These are phyloP conservation scores for Pseudomyrmex dendroicus DNA, from an alignment of 1,140 invertebrate species.

Conservation along the genomic window DNA sequence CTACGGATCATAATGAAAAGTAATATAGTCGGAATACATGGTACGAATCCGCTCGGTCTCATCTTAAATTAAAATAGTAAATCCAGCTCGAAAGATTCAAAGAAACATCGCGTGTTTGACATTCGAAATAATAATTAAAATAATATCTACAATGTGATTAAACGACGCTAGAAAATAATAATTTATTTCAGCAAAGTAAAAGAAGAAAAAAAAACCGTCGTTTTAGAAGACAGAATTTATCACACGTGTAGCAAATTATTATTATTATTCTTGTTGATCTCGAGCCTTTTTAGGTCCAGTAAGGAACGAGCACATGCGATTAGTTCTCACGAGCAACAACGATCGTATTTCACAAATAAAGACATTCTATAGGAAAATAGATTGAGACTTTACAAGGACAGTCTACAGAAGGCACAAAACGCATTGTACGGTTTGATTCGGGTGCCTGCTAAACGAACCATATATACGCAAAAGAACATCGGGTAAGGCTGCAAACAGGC, in stretches of 20 bases:
- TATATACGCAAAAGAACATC: not conserved
- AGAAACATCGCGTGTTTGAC: conserved; percentile 8
- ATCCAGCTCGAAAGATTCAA: conserved; percentile 61
- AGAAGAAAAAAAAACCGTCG: no score
- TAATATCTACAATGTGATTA: conserved; percentile 1
- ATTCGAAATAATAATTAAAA: conserved; percentile 15
- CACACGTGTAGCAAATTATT: no score
- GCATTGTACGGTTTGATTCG: conserved; percentile 23
- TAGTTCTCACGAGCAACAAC: no score
- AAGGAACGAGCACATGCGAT: not conserved
- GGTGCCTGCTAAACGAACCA: conserved; percentile 21
- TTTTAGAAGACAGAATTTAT: no score
- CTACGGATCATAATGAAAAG: conserved; percentile 76
- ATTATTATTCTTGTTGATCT: no score
- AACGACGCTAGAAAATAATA: no score
- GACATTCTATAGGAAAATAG: conserved; percentile 23
- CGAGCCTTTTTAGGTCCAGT: not conserved
- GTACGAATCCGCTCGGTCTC: conserved; percentile 62
- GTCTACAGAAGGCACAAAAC: conserved; percentile 1
- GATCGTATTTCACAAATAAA: conserved; percentile 5
- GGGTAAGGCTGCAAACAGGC: conserved; percentile 26
- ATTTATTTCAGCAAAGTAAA: no score
- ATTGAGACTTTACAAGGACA: conserved; percentile 34
- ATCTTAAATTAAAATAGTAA: conserved; percentile 69
- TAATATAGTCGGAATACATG: conserved; percentile 68